A percentile compares a stretch with the other conserved stretches of the same genome.
Conservation (phyloP, 2,113 vertebrate species). For the Triplophysa dalaica region DNA sequence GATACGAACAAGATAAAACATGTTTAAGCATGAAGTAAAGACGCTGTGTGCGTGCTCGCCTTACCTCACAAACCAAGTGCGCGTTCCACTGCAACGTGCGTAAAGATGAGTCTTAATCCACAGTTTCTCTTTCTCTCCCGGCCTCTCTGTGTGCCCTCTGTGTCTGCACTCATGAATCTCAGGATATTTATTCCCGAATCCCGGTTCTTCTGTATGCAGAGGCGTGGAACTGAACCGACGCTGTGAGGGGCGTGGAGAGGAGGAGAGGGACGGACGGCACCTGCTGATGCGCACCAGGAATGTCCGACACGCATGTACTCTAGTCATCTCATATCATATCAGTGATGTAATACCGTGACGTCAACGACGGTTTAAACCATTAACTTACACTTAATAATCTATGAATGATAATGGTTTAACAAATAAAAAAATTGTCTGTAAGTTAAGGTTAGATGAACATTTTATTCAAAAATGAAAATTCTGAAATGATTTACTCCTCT, state of each 20-base stretch:
- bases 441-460: too few relatives aligned
- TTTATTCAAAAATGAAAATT: too few relatives aligned
- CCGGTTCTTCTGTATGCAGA: too few relatives aligned
- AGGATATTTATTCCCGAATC: background rate
- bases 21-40: background rate
- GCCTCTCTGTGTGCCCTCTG: background rate
- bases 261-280: background rate
- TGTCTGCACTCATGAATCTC: background rate
- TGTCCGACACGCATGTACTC: background rate
- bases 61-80: constrained; percentile 12
- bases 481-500: too few relatives aligned
- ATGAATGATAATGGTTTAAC: background rate
- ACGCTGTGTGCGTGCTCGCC: background rate
- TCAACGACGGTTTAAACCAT: background rate
- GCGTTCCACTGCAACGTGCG: background rate
- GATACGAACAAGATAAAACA: background rate
- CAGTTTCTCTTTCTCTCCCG: background rate
- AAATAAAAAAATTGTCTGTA: too few relatives aligned
- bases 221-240: too few relatives aligned
- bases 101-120: constrained; percentile 10
- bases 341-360: background rate
- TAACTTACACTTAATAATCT: background rate
- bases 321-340: background rate
- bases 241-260: background rate
- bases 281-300: background rate